phyloP scores from a whole-genome alignment of 2,797 vertebrate species.

The Brachymystax lenok region DNA sequence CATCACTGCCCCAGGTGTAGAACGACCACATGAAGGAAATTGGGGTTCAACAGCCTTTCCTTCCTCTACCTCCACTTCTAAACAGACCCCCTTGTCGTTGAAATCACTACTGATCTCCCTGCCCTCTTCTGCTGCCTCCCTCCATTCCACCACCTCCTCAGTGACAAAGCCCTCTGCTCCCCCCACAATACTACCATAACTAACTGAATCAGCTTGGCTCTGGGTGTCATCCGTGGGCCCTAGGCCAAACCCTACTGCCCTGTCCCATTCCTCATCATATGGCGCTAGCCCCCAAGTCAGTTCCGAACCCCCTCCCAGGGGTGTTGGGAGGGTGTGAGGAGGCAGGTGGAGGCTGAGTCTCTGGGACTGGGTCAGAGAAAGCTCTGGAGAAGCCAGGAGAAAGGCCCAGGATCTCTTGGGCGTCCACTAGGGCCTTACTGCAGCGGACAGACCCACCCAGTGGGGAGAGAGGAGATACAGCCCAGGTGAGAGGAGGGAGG shows the following conservation, averaged over 20 bases:
- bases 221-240: neutral
- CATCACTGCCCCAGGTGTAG: neutral
- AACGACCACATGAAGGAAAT: neutral
- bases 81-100: neutral
- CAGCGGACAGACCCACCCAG: neutral
- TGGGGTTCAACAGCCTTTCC: neutral
- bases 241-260: neutral
- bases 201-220: neutral
- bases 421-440: slow-evolving; percentile 2
- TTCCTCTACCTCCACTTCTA: neutral
- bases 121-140: neutral
- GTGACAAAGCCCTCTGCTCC: neutral
- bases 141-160: neutral
- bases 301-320: neutral
- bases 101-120: neutral
- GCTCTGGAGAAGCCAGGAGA: neutral
- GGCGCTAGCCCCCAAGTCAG: neutral
- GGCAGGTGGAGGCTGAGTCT: neutral
- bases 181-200: neutral
- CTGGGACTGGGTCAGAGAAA: too few species aligned
- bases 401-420: slow-evolving; percentile 1
- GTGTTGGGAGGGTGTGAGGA: neutral
- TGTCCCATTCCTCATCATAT: neutral
- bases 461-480: neutral
- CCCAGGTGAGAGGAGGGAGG: neutral